Base-by-base conservation (phyloP, 2,888 invertebrate genomes). In the Dynastes grantii region DNA sequence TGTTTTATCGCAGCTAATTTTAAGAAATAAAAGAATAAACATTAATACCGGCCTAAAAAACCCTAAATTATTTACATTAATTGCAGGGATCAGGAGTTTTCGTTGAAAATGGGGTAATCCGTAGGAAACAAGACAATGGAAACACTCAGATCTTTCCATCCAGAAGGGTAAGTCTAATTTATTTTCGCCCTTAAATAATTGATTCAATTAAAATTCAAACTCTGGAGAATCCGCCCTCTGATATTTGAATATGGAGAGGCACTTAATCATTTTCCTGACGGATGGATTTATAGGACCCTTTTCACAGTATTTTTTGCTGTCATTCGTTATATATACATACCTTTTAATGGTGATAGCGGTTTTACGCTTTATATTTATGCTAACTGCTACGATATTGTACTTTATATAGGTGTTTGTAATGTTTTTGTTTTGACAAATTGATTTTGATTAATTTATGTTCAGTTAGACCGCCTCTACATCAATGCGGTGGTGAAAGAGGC, bases 161-260 rank as follows among this genome's bases (percentile, higher is more conserved):
- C 70, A 61, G 81, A 81, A 73, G 80, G 81, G 81, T 81, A 75
- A 81, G 81, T 78, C 65, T 58, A 55, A 76, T 40, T 53, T 53
- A 53, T 76, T 76, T 65, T 76, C 53, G 3, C 53, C 63, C 68
- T 51, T 68, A 51, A 68, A 68, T 51, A 68, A 68, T 68, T 68
- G 49, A 68, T 68, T 61, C 58, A 22, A 58, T 73, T 73, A 73
- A 73, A 45, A 73, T 58, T 73, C 58, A 40, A 37, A 58, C 58
- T 11, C 32, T 73, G 58, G 73, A 73, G 68, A 51, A 51, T 55
- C 22, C 8, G 8, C 22, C 55, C 16, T 55, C 22, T 8, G 55
- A 55, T 55, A 6, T 55, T 45, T 8, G 55, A 55, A 55, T 16
- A 8, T 22, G 22, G 5, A 51, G 27, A 27, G 51, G 2, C 51